These are phyloP conservation scores for Rhabdomys pumilio DNA, from an alignment of 2,797 vertebrate genomes.

Conservation along the genomic window DNA sequence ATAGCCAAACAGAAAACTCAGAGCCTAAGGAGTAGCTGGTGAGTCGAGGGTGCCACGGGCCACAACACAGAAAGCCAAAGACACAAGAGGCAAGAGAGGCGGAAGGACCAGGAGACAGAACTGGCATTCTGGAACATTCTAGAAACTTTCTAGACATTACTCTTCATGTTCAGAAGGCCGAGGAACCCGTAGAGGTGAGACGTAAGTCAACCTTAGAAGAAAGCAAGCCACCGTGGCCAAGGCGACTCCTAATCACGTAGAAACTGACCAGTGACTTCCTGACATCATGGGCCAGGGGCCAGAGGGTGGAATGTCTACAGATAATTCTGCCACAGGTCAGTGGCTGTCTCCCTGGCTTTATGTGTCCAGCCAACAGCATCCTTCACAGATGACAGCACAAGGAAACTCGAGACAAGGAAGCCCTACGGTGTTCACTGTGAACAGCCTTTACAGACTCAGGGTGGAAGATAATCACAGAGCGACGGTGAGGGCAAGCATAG, in stretches of 20 bases:
- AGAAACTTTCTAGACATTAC: not conserved
- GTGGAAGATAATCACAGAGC: not conserved
- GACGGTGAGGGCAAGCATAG: rapidly evolving
- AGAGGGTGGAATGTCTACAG: not conserved
- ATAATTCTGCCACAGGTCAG: not conserved
- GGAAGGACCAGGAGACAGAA: not conserved
- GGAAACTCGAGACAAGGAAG: not conserved
- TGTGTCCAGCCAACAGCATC: not conserved
- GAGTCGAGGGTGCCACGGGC: not conserved
- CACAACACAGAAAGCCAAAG: not conserved
- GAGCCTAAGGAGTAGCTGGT: not conserved
- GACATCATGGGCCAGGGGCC: not conserved
- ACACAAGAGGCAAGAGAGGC: not conserved
- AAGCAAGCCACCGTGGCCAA: not conserved
- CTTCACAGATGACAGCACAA: not conserved
- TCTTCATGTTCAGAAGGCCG: not conserved
- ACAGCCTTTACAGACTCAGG: not conserved
- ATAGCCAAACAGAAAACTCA: not conserved
- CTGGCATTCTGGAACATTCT: rapidly evolving
- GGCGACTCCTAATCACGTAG: not conserved
- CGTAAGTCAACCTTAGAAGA: not conserved
- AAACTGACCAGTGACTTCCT: not conserved
- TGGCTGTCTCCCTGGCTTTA: not conserved
- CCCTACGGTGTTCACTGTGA: no score
- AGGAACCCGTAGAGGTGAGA: not conserved